Evolutionary conservation across 2,888 invertebrate genomes (phyloP).

Genomic region (Scrobipalpa costella): DNA sequence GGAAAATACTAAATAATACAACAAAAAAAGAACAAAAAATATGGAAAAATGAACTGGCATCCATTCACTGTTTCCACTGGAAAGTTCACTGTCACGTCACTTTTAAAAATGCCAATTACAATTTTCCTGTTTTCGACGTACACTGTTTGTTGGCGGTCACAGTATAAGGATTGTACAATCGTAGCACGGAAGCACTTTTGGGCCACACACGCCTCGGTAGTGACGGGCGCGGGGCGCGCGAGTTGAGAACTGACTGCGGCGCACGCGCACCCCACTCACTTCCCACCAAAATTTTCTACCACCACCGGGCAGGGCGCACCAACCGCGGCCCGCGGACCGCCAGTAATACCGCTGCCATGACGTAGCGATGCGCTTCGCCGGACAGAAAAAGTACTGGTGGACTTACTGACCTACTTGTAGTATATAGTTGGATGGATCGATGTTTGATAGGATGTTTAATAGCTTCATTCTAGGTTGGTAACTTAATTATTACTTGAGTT

Average conservation of each 20-base stretch:
- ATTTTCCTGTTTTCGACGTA: constrained; percentile 66
- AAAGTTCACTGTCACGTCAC: constrained; percentile 68
- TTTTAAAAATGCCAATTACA: constrained; percentile 78
- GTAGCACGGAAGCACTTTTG: constrained; percentile 1
- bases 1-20: constrained; percentile 41
- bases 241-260: constrained; percentile 67
- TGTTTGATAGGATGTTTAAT: background rate
- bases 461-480: background rate
- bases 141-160: constrained; percentile 49
- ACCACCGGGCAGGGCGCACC: constrained; percentile 61
- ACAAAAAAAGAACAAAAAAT: constrained; percentile 38
- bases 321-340: constrained; percentile 58
- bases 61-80: constrained; percentile 41
- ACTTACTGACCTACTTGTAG: constrained; percentile 14
- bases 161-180: constrained; percentile 17
- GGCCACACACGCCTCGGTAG: constrained; percentile 5
- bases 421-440: background rate
- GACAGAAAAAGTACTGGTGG: constrained; percentile 8
- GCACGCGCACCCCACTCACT: constrained; percentile 79
- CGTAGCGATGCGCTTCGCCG: constrained; percentile 14
- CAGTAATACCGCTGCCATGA: background rate
- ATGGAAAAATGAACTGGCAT: constrained; percentile 44
- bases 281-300: constrained; percentile 78
- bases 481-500: too few relatives aligned
- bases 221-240: constrained; percentile 71